Evolutionary conservation across 2,113 vertebrate species (phyloP), one percentile per base, ranked within the genome.

Genomic region (Macquaria ambigua): DNA sequence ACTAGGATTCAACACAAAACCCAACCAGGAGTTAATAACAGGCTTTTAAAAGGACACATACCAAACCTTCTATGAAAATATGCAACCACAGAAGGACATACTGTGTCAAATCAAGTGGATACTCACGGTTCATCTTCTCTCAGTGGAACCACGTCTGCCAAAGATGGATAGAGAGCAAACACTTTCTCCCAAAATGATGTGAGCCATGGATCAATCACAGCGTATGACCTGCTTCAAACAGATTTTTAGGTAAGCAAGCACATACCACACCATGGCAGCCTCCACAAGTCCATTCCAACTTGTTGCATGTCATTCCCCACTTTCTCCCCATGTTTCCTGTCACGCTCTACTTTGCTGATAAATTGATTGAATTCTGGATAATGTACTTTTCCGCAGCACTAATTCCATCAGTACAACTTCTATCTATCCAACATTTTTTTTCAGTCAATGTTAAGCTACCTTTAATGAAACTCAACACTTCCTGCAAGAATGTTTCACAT

Each of bases 151-250:
- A 96, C 72, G 14, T 88, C 90, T 0, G 81, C 53, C 73, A 96
- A 85, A 9, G 95, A 80, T 0, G 98, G 97, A 73, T 96, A 93
- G 34, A 97, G 81, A 37, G 83, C 5, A 0, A 95, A 93, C 31
- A 96, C 91, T 85, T 96, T 96, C n/a, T 91, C 93, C 98, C 98
- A 99, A 67, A 99, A 95, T 0, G 92, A 82, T 1, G 31, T 11
- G 10, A 99, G 93, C 98, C 98, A 99, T 0, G 97, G 97, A 85
- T 99, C 97, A 0, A 97, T 82, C 70, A 97, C 97, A 1, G 97
- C 98, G 28, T 99, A 97, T 0, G 97, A 90, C n/a, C 98, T 99
- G 94, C 28, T 46, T 37, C 58, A 92, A 43, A 88, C 52, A 77
- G 2, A 71, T n/a, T 1, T 1, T 21, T 1, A 61, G 15, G 56